Base-by-base conservation (phyloP, 2,797 vertebrate species). In the Microhierax caerulescens region DNA sequence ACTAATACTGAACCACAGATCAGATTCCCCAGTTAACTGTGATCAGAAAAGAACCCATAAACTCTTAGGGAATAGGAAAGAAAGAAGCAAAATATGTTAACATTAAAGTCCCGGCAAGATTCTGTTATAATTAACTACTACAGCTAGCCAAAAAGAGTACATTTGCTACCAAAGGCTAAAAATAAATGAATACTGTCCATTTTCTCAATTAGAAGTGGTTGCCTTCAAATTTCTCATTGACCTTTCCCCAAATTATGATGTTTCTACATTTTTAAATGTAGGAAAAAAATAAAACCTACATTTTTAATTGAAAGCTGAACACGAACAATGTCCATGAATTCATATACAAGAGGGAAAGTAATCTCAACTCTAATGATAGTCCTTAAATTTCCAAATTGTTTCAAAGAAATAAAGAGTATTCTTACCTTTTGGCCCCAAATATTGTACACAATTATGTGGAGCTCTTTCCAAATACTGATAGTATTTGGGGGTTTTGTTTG, bases 401-500 rank as follows among this genome's bases (percentile, higher is more conserved):
- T 68, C 37, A 89, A 64, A 73, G 23, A 70, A 34, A 68, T 32
- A 75, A 84, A 19, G 3, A 47, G 2, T 39, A 43, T 65, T 25
- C 21, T 74, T 16, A 74, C 2, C 6, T 67, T 50, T 69, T 28
- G 4, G 2, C 21, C 13, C 5, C 22, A 27, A 36, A 54, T 21
- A 56, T 8, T 60, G 39, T 20, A 4, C 5, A 54, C 2, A 36
- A 5, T 37, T 56, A 32, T 51, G 9, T n/a, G 24, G 11, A 3
- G 2, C 2, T 53, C 11, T 68, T 53, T 70, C 72, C 48, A 60
- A 1, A 56, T 37, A 13, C 5, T 69, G 14, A 23, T 50, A 10
- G 6, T 11, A 3, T 53, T 56, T 43, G 4, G 4, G 0, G 2
- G 0, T 7, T 41, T 74, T 8, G 9, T 3, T 85, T 34, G 4